Base-by-base conservation (phyloP, 2,888 invertebrate species). In the Chalcosyrphus nemorum region DNA sequence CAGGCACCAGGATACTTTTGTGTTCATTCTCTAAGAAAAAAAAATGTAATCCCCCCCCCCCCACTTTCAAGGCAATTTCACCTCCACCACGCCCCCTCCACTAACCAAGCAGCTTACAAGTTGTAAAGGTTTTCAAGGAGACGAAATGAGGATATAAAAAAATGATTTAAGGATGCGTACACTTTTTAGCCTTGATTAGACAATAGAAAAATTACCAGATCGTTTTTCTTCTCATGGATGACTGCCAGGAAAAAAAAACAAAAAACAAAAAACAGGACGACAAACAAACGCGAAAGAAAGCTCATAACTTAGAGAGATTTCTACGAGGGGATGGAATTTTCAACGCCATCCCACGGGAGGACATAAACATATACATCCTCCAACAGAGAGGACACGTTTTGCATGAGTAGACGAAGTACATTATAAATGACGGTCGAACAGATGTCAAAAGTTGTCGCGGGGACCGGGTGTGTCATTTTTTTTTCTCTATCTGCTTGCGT, bases 131-230 rank as follows among this genome's bases (percentile, higher is more conserved):
- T 47, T 45, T 29, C n/a, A n/a, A n/a, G 4, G 24, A 15, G 2
- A 15, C 52, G 38, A 52, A 66, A 66, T 66, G 66, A 66, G 66
- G 57, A 66, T 50, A 75, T 75, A 75, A 75, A 75, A 65, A 66
- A 57, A 75, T 66, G 66, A 75, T 75, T 75, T 77, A 77, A 66
- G 56, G 35, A 82, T 43, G 38, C 52, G 71, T 74, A 68, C 68
- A 68, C 76, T 57, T 57, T 71, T 66, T 59, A 70, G 74, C 50
- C 84, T 84, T 84, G 84, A 84, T 84, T 75, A 84, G 74, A 80
- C 84, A 80, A 74, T 78, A 66, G 68, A 84, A 84, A 84, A 74
- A 84, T 80, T 84, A 84, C 84, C 74, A 80, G 61, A 78, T 72
- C 61, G 59, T 81, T 77, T 78, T 82, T 78, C 72, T 61, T 27